Evolutionary conservation across 2,888 invertebrate genomes (phyloP).

Genomic region (Tetranychus piercei): DNA sequence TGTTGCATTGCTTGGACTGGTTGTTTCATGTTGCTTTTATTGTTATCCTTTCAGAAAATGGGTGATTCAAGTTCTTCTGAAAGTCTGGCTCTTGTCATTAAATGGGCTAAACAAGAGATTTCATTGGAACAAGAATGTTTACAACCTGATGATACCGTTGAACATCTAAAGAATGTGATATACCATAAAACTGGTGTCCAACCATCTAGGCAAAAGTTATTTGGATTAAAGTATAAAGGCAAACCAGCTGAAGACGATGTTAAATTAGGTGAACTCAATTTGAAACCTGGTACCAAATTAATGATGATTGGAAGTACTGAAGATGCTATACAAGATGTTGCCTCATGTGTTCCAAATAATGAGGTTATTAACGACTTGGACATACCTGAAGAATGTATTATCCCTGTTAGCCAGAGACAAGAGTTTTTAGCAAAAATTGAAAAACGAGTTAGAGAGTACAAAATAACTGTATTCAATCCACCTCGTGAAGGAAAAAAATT

Average conservation of each 20-base stretch:
- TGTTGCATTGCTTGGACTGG: no score
- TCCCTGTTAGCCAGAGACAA: slow-evolving; percentile 46
- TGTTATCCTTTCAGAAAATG: not conserved
- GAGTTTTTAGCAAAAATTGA: slow-evolving; percentile 44
- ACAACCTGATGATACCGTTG: slow-evolving; percentile 55
- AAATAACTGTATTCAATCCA: slow-evolving; percentile 59
- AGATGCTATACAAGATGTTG: slow-evolving; percentile 47
- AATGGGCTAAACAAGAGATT: slow-evolving; percentile 84
- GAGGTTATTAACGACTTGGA: slow-evolving; percentile 80
- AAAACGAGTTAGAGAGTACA: slow-evolving; percentile 60
- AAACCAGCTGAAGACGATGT: slow-evolving; percentile 64
- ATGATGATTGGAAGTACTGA: slow-evolving; percentile 96
- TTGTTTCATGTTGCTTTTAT: no score
- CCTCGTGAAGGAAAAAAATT: slow-evolving; percentile 68
- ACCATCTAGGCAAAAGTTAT: slow-evolving; percentile 76
- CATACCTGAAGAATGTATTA: slow-evolving; percentile 55
- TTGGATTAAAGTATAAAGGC: slow-evolving; percentile 65
- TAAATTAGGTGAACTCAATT: slow-evolving; percentile 50
- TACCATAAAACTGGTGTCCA: slow-evolving; percentile 70
- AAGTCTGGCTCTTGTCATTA: slow-evolving; percentile 44
- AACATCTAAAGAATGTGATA: slow-evolving; percentile 61
- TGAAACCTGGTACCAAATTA: slow-evolving; percentile 71
- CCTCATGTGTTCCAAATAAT: slow-evolving; percentile 48
- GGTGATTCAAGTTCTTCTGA: not conserved
- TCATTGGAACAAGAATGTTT: slow-evolving; percentile 47